Evolutionary conservation across 1,140 invertebrate genomes (phyloP), one percentile per base, ranked within the genome.

Genomic region (Zaprionus inermis): DNA sequence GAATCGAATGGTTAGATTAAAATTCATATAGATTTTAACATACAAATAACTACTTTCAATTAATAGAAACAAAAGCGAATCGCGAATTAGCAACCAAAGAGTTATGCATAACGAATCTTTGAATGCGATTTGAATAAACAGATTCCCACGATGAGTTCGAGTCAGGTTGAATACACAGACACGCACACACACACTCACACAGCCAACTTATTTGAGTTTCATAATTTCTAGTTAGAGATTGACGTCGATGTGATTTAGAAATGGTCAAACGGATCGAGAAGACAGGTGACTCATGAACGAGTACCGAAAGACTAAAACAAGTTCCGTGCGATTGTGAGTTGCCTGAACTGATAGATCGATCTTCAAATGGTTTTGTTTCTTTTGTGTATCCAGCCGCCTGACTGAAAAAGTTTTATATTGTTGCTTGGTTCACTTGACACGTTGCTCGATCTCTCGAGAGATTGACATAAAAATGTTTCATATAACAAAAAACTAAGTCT

Each of bases 31-130:
- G 74, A 78, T 76, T 78, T 83, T 70, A 89, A 71, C 73, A 88
- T 83, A 89, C 78, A 89, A 89, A 83, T 89, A 89, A 88, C 73
- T 88, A 89, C 67, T 63, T 79, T 84, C 79, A 89, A 89, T 90
- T 84, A 89, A 88, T 89, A 88, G 60, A 69, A 71, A 80, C 66
- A 74, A 73, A 78, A 70, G 66, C 73, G 61, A 72, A 66, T 51
- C 60, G 20, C 57, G 36, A 69, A 69, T 56, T 64, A n/a, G 22
- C 32, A 73, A 78, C 70, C 78, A 85, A 80, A 83, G 77, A 83
- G 80, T 80, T 85, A 80, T 85, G 81, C 80, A 82, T 85, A 82
- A 68, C 80, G 72, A 72, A 71, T 82, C 54, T 36, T 66, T 46
- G 16, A 46, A 54, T 49, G 38, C 22, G 28, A 89, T 89, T 89